Conservation (phyloP, 1,140 invertebrate species). For the Goniozus legneri region DNA sequence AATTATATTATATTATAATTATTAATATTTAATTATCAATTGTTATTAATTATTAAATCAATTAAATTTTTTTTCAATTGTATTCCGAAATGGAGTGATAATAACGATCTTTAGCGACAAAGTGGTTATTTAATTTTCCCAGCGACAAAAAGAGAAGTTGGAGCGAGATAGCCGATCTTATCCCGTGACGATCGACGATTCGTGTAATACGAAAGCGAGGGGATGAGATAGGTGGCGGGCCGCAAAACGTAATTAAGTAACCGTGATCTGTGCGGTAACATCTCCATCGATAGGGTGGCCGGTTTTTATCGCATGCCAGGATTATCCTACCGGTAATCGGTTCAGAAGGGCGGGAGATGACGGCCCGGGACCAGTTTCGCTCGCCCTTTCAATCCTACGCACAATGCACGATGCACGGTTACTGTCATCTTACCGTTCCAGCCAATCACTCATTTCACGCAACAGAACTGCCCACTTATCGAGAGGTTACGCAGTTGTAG, state of each 20-base stretch:
- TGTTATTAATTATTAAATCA: too few relatives aligned
- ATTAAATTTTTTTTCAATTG: too few relatives aligned
- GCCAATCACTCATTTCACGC: slow-evolving; percentile 46
- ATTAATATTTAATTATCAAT: too few relatives aligned
- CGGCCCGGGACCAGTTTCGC: slow-evolving; percentile 3
- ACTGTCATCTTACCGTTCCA: slow-evolving; percentile 38
- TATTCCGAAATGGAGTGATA: too few relatives aligned
- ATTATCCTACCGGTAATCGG: slow-evolving; percentile 46
- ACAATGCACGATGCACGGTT: slow-evolving; percentile 24
- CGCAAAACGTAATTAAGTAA: slow-evolving; percentile 23
- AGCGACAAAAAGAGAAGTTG: too few relatives aligned
- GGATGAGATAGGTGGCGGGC: not conserved
- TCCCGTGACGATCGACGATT: not conserved
- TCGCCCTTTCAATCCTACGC: slow-evolving; percentile 9
- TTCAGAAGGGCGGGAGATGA: slow-evolving; percentile 21
- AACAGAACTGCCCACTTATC: too few relatives aligned
- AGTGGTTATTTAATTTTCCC: too few relatives aligned
- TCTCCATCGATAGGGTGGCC: slow-evolving; percentile 11
- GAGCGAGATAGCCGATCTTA: too few relatives aligned
- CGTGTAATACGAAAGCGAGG: not conserved
- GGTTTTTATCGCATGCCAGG: slow-evolving; percentile 37
- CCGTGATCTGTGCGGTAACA: slow-evolving; percentile 18
- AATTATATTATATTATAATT: too few relatives aligned
- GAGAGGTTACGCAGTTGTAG: too few relatives aligned
- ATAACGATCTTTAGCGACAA: too few relatives aligned